Percentiles rank a stretch among this genome's conserved stretches.
Conservation (phyloP, 2,797 vertebrate genomes). For the Forpus xanthops region DNA sequence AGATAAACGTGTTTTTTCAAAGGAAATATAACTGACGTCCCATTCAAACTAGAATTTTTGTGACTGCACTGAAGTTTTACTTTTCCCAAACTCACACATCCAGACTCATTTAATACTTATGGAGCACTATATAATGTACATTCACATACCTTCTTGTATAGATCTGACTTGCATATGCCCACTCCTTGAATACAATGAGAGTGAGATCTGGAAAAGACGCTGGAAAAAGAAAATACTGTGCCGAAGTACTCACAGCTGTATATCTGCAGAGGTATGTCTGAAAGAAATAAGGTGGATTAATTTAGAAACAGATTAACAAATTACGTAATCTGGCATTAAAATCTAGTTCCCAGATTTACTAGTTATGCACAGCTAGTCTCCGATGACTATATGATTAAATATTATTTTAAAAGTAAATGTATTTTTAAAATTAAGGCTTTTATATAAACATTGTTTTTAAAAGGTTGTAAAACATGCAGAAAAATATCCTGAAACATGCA, state of each 20-base stretch:
- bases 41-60: neutral
- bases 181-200: neutral
- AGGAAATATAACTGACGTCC: neutral
- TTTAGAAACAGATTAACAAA: neutral
- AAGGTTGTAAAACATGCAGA: neutral
- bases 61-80: neutral
- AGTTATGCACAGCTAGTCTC: neutral
- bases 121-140: neutral
- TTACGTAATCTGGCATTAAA: neutral
- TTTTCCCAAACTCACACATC: neutral
- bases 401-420: neutral
- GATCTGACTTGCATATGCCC: neutral
- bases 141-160: neutral
- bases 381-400: neutral
- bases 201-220: neutral
- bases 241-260: neutral
- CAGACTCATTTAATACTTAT: neutral
- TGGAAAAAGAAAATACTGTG: neutral
- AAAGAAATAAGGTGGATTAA: neutral
- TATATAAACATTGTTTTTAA: neutral
- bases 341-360: neutral
- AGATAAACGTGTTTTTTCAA: rapidly evolving
- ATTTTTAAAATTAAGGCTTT: neutral
- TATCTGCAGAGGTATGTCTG: neutral
- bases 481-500: neutral